Conservation (phyloP, 2,888 invertebrate genomes). For the Tipula helvola region DNA sequence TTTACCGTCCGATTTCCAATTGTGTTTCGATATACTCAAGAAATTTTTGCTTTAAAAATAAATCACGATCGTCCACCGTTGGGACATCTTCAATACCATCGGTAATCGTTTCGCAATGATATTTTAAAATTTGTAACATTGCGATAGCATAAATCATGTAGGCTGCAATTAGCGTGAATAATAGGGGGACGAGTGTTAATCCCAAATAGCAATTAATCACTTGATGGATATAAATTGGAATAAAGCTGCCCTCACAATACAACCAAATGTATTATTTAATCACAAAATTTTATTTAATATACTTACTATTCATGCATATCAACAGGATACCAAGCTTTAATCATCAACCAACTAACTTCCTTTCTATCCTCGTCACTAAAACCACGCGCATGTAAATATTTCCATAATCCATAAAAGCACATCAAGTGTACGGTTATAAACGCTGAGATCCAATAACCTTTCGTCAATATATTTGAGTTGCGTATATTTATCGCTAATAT, state of each 20-base stretch:
- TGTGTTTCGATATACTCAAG: neutral
- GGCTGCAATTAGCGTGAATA: neutral
- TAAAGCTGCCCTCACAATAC: neutral
- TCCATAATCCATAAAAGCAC: neutral
- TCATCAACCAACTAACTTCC: neutral
- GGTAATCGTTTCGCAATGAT: neutral
- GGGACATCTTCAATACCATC: neutral
- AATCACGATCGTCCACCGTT: neutral
- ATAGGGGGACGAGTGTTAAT: neutral
- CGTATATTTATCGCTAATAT: neutral
- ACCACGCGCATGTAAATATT: neutral
- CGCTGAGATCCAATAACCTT: neutral
- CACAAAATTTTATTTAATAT: neutral
- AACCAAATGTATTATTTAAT: neutral
- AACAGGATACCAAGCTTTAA: neutral
- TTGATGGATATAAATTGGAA: neutral
- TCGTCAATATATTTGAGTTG: neutral
- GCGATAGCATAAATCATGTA: neutral
- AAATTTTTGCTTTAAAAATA: neutral
- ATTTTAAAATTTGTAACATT: slow-evolving; percentile 5
- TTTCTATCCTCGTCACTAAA: neutral
- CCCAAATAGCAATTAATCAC: neutral
- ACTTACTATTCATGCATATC: neutral
- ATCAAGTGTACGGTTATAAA: neutral
- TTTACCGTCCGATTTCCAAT: neutral